Conservation (phyloP, 2,888 invertebrate genomes). For the Ectemnius lituratus region DNA sequence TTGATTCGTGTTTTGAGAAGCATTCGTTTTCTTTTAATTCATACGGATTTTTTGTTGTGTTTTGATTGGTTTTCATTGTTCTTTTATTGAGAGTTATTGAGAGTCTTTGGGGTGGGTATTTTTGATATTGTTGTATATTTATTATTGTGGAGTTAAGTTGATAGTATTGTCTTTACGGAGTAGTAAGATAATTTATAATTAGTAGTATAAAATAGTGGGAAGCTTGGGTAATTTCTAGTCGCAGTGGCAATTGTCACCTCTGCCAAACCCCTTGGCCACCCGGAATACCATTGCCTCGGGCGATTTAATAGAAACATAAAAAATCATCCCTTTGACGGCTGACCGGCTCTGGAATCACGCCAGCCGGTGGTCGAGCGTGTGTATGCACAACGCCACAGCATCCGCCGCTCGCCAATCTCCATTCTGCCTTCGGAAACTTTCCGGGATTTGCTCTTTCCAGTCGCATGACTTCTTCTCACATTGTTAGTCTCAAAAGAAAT, state of each 20-base stretch:
- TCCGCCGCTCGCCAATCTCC: slow-evolving; percentile 39
- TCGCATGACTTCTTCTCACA: not conserved
- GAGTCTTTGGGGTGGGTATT: too few relatives aligned
- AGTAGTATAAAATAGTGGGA: too few relatives aligned
- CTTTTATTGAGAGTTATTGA: too few relatives aligned
- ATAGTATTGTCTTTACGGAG: too few relatives aligned
- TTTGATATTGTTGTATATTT: too few relatives aligned
- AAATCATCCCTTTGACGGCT: slow-evolving; percentile 61
- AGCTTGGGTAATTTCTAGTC: slow-evolving; percentile 49
- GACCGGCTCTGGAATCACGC: slow-evolving; percentile 49
- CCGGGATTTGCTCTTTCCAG: slow-evolving; percentile 29
- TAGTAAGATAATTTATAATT: too few relatives aligned
- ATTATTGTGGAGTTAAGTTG: too few relatives aligned
- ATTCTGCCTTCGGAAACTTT: slow-evolving; percentile 26
- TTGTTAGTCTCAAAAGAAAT: too few relatives aligned
- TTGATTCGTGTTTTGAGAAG: too few relatives aligned
- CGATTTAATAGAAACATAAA: slow-evolving; percentile 63
- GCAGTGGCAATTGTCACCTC: slow-evolving; percentile 57
- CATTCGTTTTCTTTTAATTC: too few relatives aligned
- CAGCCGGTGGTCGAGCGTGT: slow-evolving; percentile 56
- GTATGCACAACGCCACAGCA: slow-evolving; percentile 3
- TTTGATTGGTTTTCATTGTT: too few relatives aligned
- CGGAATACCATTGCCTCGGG: slow-evolving; percentile 47
- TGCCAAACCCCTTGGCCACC: slow-evolving; percentile 38
- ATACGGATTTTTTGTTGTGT: too few relatives aligned